Base-by-base conservation (phyloP, 2,888 invertebrate species). In the Eremobia ochroleuca region DNA sequence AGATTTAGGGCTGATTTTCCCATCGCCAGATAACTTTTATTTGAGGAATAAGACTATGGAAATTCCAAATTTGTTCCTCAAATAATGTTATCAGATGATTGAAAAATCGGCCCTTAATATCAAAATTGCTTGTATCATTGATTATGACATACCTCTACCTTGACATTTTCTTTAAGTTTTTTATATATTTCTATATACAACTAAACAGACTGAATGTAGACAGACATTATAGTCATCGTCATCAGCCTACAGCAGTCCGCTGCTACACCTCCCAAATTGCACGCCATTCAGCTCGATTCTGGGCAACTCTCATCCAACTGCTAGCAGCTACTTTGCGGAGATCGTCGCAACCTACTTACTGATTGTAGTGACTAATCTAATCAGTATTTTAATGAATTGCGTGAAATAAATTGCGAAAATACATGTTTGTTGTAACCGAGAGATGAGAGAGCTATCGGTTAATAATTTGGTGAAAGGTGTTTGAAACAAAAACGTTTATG, bases 401-500 rank as follows among this genome's bases (percentile, higher is more conserved):
- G 13, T 25, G 13, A 59, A 28, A 49, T 67, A 15, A 15, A 34
- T 67, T 31, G 11, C 9, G 5, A 68, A 68, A 55, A 28, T 52
- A 40, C 6, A 43, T 25, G 25, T 25, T 28, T 25, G 43, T 25
- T 52, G 8, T 25, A 18, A 64, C 46, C 6, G 9, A 49, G 18
- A 61, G 4, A 49, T 37, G 13, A 6, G 61, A 58, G 46, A 25
- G 0, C 31, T 43, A n/a, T n/a, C 34, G n/a, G 21, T 15, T 37
- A 46, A 18, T 77, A 37, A 49, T 67, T 59, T 21, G 15, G 0
- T 25, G 15, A 77, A 40, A 13, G 18, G 43, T 18, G 13, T 37
- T 40, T 9, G 2, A 37, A 77, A 76, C 46, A 79, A 72, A 64
- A 64, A 49, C 40, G 49, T 49, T 72, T 49, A 34, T 58, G 4